Evolutionary conservation across 1,140 invertebrate species (phyloP).

Genomic region (Apolygus lucorum): DNA sequence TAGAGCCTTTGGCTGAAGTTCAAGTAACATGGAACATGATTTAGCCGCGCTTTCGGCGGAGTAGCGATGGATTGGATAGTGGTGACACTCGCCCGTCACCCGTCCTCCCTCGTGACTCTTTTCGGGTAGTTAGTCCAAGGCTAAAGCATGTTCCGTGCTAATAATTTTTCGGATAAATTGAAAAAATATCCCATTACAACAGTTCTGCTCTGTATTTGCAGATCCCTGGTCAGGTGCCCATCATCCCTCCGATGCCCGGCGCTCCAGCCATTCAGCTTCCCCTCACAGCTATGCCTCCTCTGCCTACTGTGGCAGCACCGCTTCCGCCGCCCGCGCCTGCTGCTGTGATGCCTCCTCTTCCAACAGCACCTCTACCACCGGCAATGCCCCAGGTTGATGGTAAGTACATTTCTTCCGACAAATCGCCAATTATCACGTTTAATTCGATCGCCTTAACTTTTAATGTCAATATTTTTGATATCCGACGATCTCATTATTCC

Average conservation of each 20-base stretch:
- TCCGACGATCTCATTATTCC: not conserved
- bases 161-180: not conserved
- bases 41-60: no score
- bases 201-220: constrained; percentile 18
- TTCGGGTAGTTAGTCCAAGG: no score
- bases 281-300: constrained; percentile 10
- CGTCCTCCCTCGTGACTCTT: no score
- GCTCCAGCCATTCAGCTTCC: not conserved
- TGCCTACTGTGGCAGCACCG: not conserved
- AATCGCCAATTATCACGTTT: not conserved
- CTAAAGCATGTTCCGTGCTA: no score
- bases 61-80: no score
- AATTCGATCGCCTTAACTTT: not conserved
- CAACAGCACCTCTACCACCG: constrained; percentile 1
- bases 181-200: not conserved
- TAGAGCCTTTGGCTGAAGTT: no score
- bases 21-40: no score
- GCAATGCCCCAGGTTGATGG: not conserved
- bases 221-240: constrained; percentile 5
- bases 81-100: no score
- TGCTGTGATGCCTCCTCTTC: constrained; percentile 15
- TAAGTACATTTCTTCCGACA: constrained; percentile 11
- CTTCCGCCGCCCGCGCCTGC: constrained; percentile 17
- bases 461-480: not conserved
- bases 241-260: not conserved